Base-by-base conservation (phyloP, 2,888 invertebrate species). In the Cyclophora punctaria region DNA sequence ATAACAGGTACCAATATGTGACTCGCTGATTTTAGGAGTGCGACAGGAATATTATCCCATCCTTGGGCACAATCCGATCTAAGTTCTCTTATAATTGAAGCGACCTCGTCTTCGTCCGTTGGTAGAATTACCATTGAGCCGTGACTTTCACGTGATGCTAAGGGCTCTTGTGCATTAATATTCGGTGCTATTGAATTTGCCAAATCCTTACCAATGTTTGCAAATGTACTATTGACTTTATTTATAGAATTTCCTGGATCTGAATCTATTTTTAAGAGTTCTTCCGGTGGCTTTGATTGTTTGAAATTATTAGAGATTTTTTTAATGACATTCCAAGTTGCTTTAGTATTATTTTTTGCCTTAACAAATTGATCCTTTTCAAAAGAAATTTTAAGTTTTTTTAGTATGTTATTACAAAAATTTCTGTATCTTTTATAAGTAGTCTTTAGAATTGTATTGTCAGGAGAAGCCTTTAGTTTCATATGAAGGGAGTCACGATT, bases 371-470 rank as follows among this genome's bases (percentile, higher is more conserved):
- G 44, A 7, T 35, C 34, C n/a, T 48, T 35, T 49, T 64, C 62
- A 33, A 53, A 56, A 3, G 50, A 44, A 4, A 35, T 35, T 52
- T 64, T 64, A 0, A 57, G 20, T 47, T 51, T 58, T 45, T 62
- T 63, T 3, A 66, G 43, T 0, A 63, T 34, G 3, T 51, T 51
- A 34, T 57, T 64, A n/a, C 58, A 58, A 34, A 57, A 64, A 34
- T 57, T 63, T 35, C 60, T 55, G 37, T 67, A 67, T 7, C 63
- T 42, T 4, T 34, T 56, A 34, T 60, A 66, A 0, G 56, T 52
- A 4, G 48, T 47, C 45, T 54, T 49, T 4, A 54, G 4, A 7
- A 42, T 44, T 3, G 3, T 1, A 46, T 64, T 52, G 7, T 51
- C 43, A 2, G 58, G 59, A 4, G 46, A 3, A 41, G 46, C 44